Base-by-base conservation (phyloP, 2,113 vertebrate species). In the Neolamprologus devosi region DNA sequence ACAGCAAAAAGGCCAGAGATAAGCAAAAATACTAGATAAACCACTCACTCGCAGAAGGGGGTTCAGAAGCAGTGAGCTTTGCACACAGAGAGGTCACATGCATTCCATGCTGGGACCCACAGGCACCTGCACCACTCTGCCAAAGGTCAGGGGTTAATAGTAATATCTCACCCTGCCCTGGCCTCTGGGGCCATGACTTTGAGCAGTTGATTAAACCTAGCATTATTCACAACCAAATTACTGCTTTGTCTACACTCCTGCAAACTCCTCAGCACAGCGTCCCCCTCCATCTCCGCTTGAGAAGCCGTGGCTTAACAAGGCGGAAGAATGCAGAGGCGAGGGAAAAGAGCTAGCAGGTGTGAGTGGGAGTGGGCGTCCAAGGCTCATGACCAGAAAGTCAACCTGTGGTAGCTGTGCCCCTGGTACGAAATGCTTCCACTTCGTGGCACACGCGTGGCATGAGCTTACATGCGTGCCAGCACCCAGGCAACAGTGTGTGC, bases 161-260 rank as follows among this genome's bases (percentile, higher is more conserved):
- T 80, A 93, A 95, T 92, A 88, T 88, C 90, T 95, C 93, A 95
- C 90, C 93, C 91, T 75, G 85, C 83, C 75, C 35, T 78, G 60
- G 82, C 88, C 95, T 94, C 93, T 60, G 14, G 91, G 92, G 92
- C 90, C 85, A 75, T 91, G 94, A 96, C 93, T 94, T 95, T 95
- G 91, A 90, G 91, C 92, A 85, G 93, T 88, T 93, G 94, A 95
- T 94, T 94, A 93, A 92, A 57, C 87, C 54, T 57, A 82, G 93
- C 95, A 96, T 96, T 94, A 95, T 93, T 96, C 95, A 95, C 93
- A 92, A 92, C 93, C 94, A 96, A 96, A 96, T 96, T 93, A 96
- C 91, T 81, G 58, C 84, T 84, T 91, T 42, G 78, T 88, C 85
- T 81, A 81, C 68, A 89, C 83, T 80, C 78, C 80, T 82, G 85